A percentile compares a stretch with the other conserved stretches of the same genome.
phyloP scores from a whole-genome alignment of 2,113 vertebrate genomes.

The Scomber scombrus region DNA sequence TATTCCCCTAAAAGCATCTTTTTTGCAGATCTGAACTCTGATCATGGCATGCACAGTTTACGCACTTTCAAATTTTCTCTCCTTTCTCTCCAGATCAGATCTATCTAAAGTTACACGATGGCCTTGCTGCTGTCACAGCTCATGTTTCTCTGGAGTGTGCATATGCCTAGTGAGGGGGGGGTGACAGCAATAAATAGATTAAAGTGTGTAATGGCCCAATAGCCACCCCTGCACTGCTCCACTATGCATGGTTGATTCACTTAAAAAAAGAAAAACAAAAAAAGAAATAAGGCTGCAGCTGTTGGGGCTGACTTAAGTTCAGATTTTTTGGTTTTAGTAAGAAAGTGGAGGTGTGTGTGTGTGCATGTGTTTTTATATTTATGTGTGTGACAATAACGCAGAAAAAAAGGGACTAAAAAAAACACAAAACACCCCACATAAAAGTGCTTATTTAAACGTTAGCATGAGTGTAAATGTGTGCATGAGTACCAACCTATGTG shows the following conservation, averaged over 20 bases:
- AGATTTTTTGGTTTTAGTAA: constrained; percentile 47
- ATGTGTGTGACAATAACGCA: constrained; percentile 3
- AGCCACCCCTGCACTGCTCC: constrained; percentile 51
- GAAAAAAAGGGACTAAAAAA: neutral
- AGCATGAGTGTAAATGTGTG: constrained; percentile 45
- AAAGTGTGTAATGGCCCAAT: constrained; percentile 74
- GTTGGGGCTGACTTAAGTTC: constrained; percentile 63
- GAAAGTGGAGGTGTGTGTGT: constrained; percentile 30
- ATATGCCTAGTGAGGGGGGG: constrained; percentile 57
- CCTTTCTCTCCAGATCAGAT: constrained; percentile 35
- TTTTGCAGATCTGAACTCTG: neutral
- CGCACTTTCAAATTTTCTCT: neutral
- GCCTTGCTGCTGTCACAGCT: constrained; percentile 47
- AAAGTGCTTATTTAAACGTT: constrained; percentile 32
- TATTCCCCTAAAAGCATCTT: neutral
- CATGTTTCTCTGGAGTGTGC: constrained; percentile 61
- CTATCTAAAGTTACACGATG: constrained; percentile 49
- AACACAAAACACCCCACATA: neutral
- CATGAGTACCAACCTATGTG: constrained; percentile 30
- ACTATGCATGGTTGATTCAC: constrained; percentile 60
- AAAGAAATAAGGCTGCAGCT: constrained; percentile 57
- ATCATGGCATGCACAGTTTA: neutral
- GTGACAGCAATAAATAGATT: constrained; percentile 78
- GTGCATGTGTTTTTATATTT: constrained; percentile 3
- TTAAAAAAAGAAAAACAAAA: constrained; percentile 32